These are phyloP conservation scores for Enteromius mattozi DNA, from an alignment of 2,797 vertebrate species.

Conservation along the genomic window DNA sequence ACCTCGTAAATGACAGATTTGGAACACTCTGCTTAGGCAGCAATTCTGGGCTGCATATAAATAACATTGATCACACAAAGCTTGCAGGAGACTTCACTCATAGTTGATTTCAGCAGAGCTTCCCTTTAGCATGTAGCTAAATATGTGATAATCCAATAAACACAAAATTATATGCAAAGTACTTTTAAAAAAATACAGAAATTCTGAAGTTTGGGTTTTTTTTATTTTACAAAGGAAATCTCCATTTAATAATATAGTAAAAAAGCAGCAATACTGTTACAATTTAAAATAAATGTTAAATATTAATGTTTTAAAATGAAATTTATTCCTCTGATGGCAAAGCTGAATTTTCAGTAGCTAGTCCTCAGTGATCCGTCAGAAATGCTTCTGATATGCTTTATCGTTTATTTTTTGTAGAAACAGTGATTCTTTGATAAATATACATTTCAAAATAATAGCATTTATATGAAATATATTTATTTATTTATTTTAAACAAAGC, in stretches of 20 bases:
- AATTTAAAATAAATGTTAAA: neutral
- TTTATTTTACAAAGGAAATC: neutral
- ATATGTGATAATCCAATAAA: neutral
- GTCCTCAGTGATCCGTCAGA: neutral
- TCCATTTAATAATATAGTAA: neutral
- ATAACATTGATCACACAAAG: neutral
- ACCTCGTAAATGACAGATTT: conserved; percentile 8
- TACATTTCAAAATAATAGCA: neutral
- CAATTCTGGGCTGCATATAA: neutral
- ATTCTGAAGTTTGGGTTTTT: neutral
- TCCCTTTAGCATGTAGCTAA: neutral
- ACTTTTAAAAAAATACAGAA: neutral
- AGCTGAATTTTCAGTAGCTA: neutral
- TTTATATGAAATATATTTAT: neutral
- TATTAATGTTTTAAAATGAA: neutral
- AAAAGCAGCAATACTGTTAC: neutral
- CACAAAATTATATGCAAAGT: neutral
- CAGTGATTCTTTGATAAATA: neutral
- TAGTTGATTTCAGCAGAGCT: neutral
- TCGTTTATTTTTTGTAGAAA: neutral
- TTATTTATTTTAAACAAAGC: neutral
- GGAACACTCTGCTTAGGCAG: neutral
- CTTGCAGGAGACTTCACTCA: neutral
- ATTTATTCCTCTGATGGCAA: neutral
- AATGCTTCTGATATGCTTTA: neutral